Conservation (phyloP, 2,888 invertebrate genomes). For the Masnerella sp. region DNA sequence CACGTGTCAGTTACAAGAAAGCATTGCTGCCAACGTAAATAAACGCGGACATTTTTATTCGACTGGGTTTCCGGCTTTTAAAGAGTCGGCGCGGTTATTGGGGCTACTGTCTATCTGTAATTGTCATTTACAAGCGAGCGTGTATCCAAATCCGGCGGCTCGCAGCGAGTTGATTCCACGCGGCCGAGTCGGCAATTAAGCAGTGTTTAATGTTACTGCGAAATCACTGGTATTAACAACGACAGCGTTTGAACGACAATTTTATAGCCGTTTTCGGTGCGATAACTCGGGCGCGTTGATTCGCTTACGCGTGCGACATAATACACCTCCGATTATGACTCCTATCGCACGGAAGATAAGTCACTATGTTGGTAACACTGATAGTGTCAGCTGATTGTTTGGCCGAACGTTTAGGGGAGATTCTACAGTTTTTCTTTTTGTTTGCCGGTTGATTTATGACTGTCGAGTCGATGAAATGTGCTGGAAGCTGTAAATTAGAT, state of each 20-base stretch:
- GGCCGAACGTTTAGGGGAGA: background rate
- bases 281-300: constrained; percentile 62
- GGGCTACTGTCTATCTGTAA: constrained; percentile 45
- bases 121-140: constrained; percentile 56
- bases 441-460: too few relatives aligned
- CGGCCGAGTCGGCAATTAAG: constrained; percentile 45
- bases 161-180: constrained; percentile 21
- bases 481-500: too few relatives aligned
- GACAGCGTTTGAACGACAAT: constrained; percentile 57
- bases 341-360: constrained; percentile 62
- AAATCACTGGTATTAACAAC: constrained; percentile 53
- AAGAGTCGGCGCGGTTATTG: constrained; percentile 6
- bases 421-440: too few relatives aligned
- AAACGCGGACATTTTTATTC: background rate
- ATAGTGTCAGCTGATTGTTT: constrained; percentile 25
- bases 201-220: constrained; percentile 55
- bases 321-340: constrained; percentile 59
- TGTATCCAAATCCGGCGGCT: constrained; percentile 18
- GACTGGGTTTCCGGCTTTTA: constrained; percentile 1
- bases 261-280: constrained; percentile 66
- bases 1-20: background rate
- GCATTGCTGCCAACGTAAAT: constrained; percentile 17
- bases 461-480: too few relatives aligned
- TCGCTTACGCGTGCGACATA: constrained; percentile 60
- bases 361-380: constrained; percentile 9